Conservation (phyloP, 1,140 invertebrate species). For the Cydia splendana region DNA sequence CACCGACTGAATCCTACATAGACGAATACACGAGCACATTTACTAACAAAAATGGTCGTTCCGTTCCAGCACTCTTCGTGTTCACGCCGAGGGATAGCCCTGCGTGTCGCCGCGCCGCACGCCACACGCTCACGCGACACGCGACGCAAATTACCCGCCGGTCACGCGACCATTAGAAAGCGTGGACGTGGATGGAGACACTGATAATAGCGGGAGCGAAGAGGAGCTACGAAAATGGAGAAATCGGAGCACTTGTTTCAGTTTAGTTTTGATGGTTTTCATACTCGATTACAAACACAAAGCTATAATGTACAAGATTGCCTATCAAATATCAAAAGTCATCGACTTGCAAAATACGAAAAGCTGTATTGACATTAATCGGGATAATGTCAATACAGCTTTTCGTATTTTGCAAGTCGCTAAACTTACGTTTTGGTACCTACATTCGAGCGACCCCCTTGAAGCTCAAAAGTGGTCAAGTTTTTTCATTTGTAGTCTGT, state of each 20-base stretch:
- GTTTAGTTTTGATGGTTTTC: background rate
- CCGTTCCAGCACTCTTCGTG: background rate
- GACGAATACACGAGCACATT: background rate
- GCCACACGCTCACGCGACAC: background rate
- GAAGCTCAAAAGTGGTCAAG: too few species aligned
- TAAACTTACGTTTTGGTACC: too few species aligned
- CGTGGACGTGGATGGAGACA: background rate
- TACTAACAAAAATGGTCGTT: background rate
- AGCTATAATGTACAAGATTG: too few species aligned
- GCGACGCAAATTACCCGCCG: slow-evolving; percentile 9
- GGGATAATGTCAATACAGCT: too few species aligned
- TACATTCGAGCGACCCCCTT: too few species aligned
- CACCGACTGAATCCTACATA: too few species aligned
- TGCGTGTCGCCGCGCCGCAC: slow-evolving; percentile 6
- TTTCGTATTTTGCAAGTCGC: too few species aligned
- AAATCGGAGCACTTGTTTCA: background rate
- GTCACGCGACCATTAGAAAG: slow-evolving; percentile 17
- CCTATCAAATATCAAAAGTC: too few species aligned
- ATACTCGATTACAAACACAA: too few species aligned
- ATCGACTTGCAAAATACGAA: too few species aligned
- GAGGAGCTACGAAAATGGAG: background rate
- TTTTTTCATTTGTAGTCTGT: too few species aligned
- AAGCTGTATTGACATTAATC: too few species aligned
- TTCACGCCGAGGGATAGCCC: background rate
- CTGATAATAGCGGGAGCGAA: slow-evolving; percentile 7